phyloP scores from a whole-genome alignment of 2,888 invertebrate species.

The Xestia c-nigrum region DNA sequence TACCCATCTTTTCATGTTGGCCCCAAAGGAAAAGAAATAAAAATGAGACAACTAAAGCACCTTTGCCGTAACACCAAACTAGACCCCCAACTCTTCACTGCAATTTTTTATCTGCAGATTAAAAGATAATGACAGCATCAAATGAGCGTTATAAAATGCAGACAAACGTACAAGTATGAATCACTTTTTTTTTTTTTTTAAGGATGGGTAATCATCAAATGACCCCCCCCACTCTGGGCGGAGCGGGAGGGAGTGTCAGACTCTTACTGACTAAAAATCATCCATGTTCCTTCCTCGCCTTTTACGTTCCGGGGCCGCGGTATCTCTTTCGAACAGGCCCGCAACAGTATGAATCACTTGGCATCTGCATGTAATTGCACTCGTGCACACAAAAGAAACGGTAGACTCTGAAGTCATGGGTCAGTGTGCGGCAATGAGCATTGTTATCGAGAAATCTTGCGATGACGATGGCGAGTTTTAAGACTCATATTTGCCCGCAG shows the following conservation, averaged over 20 bases:
- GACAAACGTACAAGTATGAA: neutral
- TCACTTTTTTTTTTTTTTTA: too few relatives aligned
- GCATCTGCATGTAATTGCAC: neutral
- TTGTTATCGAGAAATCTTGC: slow-evolving; percentile 12
- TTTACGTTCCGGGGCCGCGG: too few relatives aligned
- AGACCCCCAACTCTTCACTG: neutral
- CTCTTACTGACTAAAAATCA: too few relatives aligned
- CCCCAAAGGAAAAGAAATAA: neutral
- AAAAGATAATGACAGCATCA: neutral
- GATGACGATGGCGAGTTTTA: neutral
- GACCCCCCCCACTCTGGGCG: too few relatives aligned
- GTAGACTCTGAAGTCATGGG: slow-evolving; percentile 8
- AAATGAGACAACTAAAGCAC: neutral
- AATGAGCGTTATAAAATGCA: slow-evolving; percentile 2
- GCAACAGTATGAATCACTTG: slow-evolving; percentile 21
- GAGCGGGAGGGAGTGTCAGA: too few relatives aligned
- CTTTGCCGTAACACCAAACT: neutral
- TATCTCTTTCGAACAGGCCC: too few relatives aligned
- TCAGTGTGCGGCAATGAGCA: slow-evolving; percentile 28
- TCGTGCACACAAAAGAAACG: slow-evolving; percentile 23
- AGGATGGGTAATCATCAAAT: too few relatives aligned
- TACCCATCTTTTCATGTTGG: neutral
- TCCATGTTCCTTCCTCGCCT: too few relatives aligned
- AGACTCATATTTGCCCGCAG: neutral
- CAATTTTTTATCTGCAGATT: neutral